Conservation (phyloP, 2,113 vertebrate genomes). For the Gallinago undulata region DNA sequence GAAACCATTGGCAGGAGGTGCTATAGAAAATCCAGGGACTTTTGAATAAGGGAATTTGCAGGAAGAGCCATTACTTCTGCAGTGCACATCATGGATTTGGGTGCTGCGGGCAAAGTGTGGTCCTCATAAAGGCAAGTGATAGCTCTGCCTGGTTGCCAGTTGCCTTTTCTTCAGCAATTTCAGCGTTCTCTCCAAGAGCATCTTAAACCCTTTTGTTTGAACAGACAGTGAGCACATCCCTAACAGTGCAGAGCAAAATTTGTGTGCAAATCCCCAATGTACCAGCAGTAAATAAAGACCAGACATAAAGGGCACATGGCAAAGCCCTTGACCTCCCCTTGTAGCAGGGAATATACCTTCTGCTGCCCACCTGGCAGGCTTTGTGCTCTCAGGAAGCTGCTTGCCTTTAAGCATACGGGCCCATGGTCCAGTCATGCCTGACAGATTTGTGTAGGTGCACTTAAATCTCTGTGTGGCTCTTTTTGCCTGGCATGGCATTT, state of each 20-base stretch:
- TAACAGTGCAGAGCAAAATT: background rate
- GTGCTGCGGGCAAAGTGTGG: background rate
- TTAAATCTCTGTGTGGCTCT: background rate
- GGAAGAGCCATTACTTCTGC: background rate
- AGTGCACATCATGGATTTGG: background rate
- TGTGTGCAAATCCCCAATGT: background rate
- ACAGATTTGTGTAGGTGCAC: slow-evolving; percentile 29
- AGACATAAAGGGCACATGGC: background rate
- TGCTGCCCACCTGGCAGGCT: background rate
- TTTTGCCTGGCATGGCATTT: slow-evolving; percentile 22
- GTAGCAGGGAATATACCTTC: background rate
- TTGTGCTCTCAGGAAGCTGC: background rate
- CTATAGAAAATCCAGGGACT: background rate
- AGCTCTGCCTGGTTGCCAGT: background rate
- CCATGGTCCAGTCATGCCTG: background rate
- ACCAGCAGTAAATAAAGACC: background rate
- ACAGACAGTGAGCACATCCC: background rate
- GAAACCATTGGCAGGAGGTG: background rate
- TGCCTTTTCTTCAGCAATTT: background rate
- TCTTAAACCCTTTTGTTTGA: background rate
- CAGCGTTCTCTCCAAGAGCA: background rate
- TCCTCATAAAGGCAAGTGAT: background rate
- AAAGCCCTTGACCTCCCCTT: background rate
- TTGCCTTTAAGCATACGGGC: background rate
- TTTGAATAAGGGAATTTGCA: background rate